Base-by-base conservation (phyloP, 2,113 vertebrate species). In the Promerops cafer region DNA sequence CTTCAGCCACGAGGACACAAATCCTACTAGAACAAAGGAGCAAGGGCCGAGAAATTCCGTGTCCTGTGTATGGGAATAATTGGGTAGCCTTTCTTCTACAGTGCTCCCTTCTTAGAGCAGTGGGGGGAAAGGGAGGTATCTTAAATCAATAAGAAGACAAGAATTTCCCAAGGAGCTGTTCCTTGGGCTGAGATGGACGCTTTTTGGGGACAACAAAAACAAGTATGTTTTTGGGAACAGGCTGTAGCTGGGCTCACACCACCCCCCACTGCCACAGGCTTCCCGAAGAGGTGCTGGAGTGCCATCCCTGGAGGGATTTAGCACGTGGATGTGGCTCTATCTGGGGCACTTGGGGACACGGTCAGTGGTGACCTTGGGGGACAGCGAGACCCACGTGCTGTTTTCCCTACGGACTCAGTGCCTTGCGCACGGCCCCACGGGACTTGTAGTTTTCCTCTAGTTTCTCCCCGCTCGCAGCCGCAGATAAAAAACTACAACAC, bases 391-490 rank as follows among this genome's bases (percentile, higher is more conserved):
- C 5, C 31, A 16, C 9, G 15, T 0, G 59, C 37, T 1, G 6
- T 6, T 20, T 4, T 1, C 26, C 21, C 30, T 4, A 0, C 0
- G 2, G 7, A 0, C 11, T 20, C 40, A 0, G 3, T 31, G 40
- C 20, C 26, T 17, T 17, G 7, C 65, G 57, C 50, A 59, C 5
- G 9, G 53, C 45, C 75, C 31, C 30, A 47, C 3, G 68, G 75
- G 60, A 74, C 5, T 49, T 60, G 60, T 60, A 80, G 89, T 91
- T 64, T 64, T 9, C 16, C 4, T 11, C 2, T 15, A 0, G 22
- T 0, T 31, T 3, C 5, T 0, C 6, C 11, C 23, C 2, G 19
- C 23, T 31, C 2, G 0, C 30, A 23, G 12, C 12, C 0, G 0
- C 53, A 1, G 1, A 8, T 2, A 12, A 5, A 1, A 23, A 61